Percentiles rank a stretch among this genome's conserved stretches.
Evolutionary conservation across 2,888 invertebrate species (phyloP).

Genomic region (Scaptodrosophila latifasciaeformis): DNA sequence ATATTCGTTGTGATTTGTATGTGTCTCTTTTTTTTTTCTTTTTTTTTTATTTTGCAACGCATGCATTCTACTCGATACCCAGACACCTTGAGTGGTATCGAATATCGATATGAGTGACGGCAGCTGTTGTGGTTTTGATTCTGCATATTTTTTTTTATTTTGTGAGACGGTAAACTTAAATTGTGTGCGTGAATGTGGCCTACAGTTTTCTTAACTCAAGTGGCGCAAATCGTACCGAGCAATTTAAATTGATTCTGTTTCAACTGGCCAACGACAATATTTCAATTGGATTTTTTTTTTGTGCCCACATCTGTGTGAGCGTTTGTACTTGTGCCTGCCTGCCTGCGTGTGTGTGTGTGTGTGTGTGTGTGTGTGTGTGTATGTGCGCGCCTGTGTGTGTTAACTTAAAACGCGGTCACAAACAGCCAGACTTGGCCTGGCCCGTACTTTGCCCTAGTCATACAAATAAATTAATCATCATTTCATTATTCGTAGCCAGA

Average conservation of each 20-base stretch:
- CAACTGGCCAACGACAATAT: background rate
- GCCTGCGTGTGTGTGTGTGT: conserved; percentile 2
- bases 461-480: conserved; percentile 48
- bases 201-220: too few relatives aligned
- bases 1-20: too few relatives aligned
- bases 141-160: background rate
- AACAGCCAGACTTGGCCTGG: too few relatives aligned
- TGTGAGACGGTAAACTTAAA: too few relatives aligned
- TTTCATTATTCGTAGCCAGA: conserved; percentile 24
- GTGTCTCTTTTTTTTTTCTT: conserved; percentile 1
- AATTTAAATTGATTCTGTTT: background rate
- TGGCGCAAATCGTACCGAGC: too few relatives aligned
- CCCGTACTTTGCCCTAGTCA: conserved; percentile 40
- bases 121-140: conserved; percentile 60
- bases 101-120: conserved; percentile 50
- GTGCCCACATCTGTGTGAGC: conserved; percentile 7
- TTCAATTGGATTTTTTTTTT: conserved; percentile 28
- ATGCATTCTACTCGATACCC: conserved; percentile 44
- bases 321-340: too few relatives aligned
- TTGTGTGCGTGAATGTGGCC: too few relatives aligned
- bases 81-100: conserved; percentile 18
- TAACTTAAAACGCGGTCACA: too few relatives aligned
- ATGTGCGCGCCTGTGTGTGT: conserved; percentile 7
- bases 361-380: conserved; percentile 10
- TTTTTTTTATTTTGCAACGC: conserved; percentile 38